A percentile compares a stretch with the other conserved stretches of the same genome.
These are phyloP conservation scores for Hyla sarda DNA, from an alignment of 2,113 vertebrate genomes.

Conservation along the genomic window DNA sequence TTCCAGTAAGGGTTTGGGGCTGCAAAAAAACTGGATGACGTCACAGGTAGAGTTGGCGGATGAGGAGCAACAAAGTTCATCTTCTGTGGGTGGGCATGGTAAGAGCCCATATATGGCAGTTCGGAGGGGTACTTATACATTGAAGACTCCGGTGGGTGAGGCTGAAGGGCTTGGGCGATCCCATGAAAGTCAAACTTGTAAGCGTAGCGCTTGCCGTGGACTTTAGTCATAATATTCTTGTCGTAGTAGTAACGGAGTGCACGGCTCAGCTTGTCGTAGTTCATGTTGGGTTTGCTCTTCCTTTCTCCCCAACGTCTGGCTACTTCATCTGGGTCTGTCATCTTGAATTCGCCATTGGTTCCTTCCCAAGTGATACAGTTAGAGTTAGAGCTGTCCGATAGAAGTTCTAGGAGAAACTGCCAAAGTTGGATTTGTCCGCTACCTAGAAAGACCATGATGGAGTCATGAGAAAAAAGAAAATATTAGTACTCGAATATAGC, in stretches of 20 bases:
- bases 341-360: slow-evolving; percentile 89
- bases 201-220: slow-evolving; percentile 88
- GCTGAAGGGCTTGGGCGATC: slow-evolving; percentile 89
- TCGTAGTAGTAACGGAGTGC: slow-evolving; percentile 90
- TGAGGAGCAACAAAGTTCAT: slow-evolving; percentile 89
- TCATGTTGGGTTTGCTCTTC: slow-evolving; percentile 91
- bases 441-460: slow-evolving; percentile 66
- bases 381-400: slow-evolving; percentile 86
- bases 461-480: background rate
- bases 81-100: slow-evolving; percentile 87
- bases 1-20: slow-evolving; percentile 88
- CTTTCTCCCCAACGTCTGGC: slow-evolving; percentile 87
- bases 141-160: slow-evolving; percentile 83
- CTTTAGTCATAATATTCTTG: slow-evolving; percentile 94
- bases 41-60: slow-evolving; percentile 80
- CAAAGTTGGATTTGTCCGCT: slow-evolving; percentile 90
- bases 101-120: slow-evolving; percentile 86
- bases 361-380: slow-evolving; percentile 91
- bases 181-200: slow-evolving; percentile 93
- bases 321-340: slow-evolving; percentile 88
- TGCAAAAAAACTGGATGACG: slow-evolving; percentile 84
- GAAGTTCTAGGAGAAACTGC: slow-evolving; percentile 88
- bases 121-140: slow-evolving; percentile 90
- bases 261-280: slow-evolving; percentile 90
- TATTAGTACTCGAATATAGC: background rate